These are phyloP conservation scores for Aphelocoma californica DNA, from an alignment of 2,797 vertebrate genomes.

Conservation along the genomic window DNA sequence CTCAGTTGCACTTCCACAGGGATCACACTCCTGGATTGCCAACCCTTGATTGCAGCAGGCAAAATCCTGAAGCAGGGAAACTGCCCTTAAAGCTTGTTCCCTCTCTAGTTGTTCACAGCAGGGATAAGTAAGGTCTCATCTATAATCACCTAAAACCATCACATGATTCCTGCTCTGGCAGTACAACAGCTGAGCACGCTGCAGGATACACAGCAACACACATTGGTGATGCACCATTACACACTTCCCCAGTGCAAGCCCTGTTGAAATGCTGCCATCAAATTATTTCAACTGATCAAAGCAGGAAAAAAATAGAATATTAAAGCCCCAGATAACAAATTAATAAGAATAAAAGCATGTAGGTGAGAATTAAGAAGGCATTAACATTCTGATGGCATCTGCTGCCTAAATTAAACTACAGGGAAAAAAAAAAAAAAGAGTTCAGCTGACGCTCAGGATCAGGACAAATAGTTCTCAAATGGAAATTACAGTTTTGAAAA, in stretches of 20 bases:
- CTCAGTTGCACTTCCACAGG: neutral
- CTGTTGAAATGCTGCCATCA: conserved; percentile 50
- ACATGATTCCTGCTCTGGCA: conserved; percentile 37
- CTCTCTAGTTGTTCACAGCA: conserved; percentile 33
- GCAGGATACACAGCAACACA: conserved; percentile 60
- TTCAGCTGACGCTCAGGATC: conserved; percentile 66
- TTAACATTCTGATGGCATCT: conserved; percentile 68
- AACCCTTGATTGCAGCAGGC: neutral
- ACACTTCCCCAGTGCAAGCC: conserved; percentile 8
- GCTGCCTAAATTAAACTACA: conserved; percentile 71
- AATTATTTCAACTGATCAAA: conserved; percentile 63
- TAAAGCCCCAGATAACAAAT: conserved; percentile 70
- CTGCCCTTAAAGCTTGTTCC: neutral
- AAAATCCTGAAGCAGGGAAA: neutral
- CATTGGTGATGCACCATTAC: conserved; percentile 62
- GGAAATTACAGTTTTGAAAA: conserved; percentile 69
- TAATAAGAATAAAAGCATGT: conserved; percentile 73
- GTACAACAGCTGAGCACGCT: conserved; percentile 58
- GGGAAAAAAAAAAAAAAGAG: conserved; percentile 49
- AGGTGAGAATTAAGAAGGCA: conserved; percentile 74
- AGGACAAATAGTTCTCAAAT: conserved; percentile 70
- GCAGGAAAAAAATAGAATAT: conserved; percentile 55
- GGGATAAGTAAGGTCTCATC: conserved; percentile 56
- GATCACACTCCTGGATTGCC: neutral
- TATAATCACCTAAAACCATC: conserved; percentile 65